phyloP scores from a whole-genome alignment of 1,140 invertebrate genomes.

The Drosophila pachea region DNA sequence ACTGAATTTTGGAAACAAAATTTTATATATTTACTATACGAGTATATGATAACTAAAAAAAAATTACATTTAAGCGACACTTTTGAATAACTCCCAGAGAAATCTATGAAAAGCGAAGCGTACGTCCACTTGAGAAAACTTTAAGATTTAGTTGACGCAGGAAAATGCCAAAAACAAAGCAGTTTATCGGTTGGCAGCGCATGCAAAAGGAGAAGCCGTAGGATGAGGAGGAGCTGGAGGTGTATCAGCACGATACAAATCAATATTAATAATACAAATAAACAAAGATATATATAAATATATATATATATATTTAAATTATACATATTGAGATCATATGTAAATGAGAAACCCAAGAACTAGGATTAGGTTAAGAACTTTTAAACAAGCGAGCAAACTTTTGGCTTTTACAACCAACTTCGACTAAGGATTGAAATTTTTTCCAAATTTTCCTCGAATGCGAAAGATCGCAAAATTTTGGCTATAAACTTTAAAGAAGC shows the following conservation, averaged over 20 bases:
- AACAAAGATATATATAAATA: background rate
- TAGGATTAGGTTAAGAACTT: constrained; percentile 66
- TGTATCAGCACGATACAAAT: constrained; percentile 31
- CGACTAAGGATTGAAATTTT: constrained; percentile 70
- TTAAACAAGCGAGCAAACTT: constrained; percentile 66
- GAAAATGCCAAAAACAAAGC: constrained; percentile 30
- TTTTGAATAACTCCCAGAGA: constrained; percentile 52
- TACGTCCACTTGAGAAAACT: constrained; percentile 61
- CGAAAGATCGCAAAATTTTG: constrained; percentile 60
- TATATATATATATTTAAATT: constrained; percentile 55
- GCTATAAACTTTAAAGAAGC: constrained; percentile 70
- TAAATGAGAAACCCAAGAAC: constrained; percentile 54
- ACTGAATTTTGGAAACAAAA: constrained; percentile 75
- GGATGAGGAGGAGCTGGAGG: background rate
- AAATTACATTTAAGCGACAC: constrained; percentile 56
- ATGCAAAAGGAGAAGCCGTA: constrained; percentile 14
- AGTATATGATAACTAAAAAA: constrained; percentile 46
- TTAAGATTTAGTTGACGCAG: constrained; percentile 48
- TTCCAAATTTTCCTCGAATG: constrained; percentile 63
- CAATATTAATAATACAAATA: constrained; percentile 38
- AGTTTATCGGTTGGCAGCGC: constrained; percentile 45
- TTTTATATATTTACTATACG: constrained; percentile 71
- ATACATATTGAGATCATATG: constrained; percentile 56
- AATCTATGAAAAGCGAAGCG: constrained; percentile 12
- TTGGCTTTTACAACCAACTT: constrained; percentile 74